Evolutionary conservation across 1,140 invertebrate species (phyloP), one percentile per base, ranked within the genome.

Genomic region (Diabrotica undecimpunctata): DNA sequence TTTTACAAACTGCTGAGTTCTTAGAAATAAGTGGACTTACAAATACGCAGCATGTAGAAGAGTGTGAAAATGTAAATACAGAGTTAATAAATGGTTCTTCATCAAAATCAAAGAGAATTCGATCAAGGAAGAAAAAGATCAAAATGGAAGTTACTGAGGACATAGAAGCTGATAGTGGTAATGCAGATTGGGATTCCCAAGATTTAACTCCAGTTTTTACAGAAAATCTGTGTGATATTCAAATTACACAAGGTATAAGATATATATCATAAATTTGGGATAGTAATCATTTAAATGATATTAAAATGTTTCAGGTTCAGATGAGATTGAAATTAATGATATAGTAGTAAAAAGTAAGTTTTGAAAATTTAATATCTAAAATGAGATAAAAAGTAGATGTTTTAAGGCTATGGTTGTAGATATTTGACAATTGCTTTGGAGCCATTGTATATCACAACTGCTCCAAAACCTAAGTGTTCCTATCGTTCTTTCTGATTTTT

Each of bases 1-100:
- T 88, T 73, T 78, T 88, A 58, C 84, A 84, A 58, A 87, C 86
- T 25, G 87, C 87, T 52, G 86, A 87, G 70, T 79, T 87, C 9
- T 77, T 88, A 13, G 83, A 85, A 66, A 85, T 88, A 14, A 86
- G 87, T 75, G 87, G 87, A 59, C 79, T 88, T 51, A 85, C 86
- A 53, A 80, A 82, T 78, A 78, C 80, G 8, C 52, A 25, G 36
- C 41, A 57, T 9, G 57, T 56, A 25, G 25, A 56, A 46, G 54
- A 56, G 10, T 12, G 35, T 50, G 11, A 80, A 79, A 55, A 79
- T 74, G 57, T n/a, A 58, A 4, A 25, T 25, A 10, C 41, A 6
- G 41, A 46, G 8, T 46, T 46, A n/a, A 46, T n/a, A 8, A 46
- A 46, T 46, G 41, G 41, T n/a, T 8, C 41, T 46, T n/a, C 41